Percentiles rank a stretch among this genome's conserved stretches.
phyloP scores from a whole-genome alignment of 2,888 invertebrate genomes.

The Melipona bicolor region DNA sequence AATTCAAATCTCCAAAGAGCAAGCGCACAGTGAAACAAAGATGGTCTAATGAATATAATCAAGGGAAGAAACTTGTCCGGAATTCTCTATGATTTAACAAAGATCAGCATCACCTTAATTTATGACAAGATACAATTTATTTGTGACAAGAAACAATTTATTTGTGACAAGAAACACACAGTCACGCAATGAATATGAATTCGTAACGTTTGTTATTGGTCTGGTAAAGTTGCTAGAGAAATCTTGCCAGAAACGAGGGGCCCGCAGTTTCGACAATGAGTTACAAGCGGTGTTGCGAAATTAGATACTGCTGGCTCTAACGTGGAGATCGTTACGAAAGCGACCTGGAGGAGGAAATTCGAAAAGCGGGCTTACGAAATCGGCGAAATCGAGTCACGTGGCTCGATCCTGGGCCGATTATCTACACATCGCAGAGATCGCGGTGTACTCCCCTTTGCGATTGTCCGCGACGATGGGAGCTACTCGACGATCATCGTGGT shows the following conservation, averaged over 20 bases:
- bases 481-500: constrained; percentile 41
- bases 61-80: too few species aligned
- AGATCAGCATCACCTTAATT: too few species aligned
- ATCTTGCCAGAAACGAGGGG: background rate
- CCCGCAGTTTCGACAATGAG: constrained; percentile 7
- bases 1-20: background rate
- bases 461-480: constrained; percentile 21
- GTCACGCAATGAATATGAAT: background rate
- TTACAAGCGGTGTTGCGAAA: constrained; percentile 21
- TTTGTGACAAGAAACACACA: too few species aligned
- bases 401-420: constrained; percentile 14
- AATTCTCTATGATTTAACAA: too few species aligned
- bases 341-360: constrained; percentile 22
- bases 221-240: background rate
- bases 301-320: background rate
- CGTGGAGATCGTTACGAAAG: constrained; percentile 26
- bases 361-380: constrained; percentile 36
- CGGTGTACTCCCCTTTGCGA: background rate
- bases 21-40: too few species aligned
- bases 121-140: too few species aligned
- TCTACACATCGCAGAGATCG: background rate
- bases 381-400: background rate
- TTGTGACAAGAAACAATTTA: too few species aligned
- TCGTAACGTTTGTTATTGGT: background rate
- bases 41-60: too few species aligned